Conservation (phyloP, 2,797 vertebrate genomes). For the Nasua narica region DNA sequence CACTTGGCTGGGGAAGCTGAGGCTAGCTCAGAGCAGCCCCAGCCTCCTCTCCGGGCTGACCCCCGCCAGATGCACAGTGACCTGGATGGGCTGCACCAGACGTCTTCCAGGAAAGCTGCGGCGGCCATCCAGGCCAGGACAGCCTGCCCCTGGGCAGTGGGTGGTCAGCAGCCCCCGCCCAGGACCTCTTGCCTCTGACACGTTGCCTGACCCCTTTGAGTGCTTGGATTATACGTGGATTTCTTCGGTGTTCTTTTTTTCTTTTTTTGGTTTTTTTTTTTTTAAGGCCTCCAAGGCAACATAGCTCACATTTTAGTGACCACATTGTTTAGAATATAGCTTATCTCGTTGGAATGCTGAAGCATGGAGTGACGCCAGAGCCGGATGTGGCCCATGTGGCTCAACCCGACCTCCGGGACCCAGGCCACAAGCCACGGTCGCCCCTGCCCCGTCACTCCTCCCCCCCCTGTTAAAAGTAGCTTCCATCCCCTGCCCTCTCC, state of each 20-base stretch:
- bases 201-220: neutral
- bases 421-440: neutral
- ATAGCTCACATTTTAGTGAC: conserved; percentile 63
- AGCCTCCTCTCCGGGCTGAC: neutral
- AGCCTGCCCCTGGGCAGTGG: neutral
- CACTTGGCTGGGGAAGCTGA: neutral
- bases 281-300: conserved; percentile 50
- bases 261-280: neutral
- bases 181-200: neutral
- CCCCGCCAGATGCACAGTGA: neutral
- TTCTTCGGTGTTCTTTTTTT: neutral
- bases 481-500: neutral
- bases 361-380: neutral
- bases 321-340: conserved; percentile 66
- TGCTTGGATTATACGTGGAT: neutral
- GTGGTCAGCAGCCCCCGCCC: neutral
- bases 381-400: neutral
- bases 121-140: neutral
- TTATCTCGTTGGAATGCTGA: conserved; percentile 68
- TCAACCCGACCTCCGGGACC: neutral
- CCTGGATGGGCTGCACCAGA: neutral
- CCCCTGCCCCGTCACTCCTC: neutral
- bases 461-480: neutral
- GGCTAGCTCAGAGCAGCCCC: neutral
- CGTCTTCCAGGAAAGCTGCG: neutral